These are phyloP conservation scores for Drosophila neoperkinsi DNA, from an alignment of 2,888 invertebrate genomes.

Conservation along the genomic window DNA sequence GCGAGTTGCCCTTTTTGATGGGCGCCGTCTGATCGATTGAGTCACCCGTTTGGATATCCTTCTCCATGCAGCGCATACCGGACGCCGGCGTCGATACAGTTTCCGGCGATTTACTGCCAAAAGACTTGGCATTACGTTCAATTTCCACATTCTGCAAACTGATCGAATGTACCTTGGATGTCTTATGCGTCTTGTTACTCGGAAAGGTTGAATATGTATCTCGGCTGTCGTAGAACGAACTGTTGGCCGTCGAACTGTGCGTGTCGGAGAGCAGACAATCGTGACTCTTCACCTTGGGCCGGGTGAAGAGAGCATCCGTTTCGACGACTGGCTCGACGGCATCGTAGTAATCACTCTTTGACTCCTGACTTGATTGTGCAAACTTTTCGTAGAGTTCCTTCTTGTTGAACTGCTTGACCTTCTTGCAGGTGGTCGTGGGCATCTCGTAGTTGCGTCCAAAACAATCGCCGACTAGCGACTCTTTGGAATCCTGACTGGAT, in stretches of 20 bases:
- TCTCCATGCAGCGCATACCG: slow-evolving; percentile 79
- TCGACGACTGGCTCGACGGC: slow-evolving; percentile 85
- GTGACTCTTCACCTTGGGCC: slow-evolving; percentile 87
- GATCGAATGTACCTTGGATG: slow-evolving; percentile 88
- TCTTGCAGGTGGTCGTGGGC: slow-evolving; percentile 85
- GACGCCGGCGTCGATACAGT: slow-evolving; percentile 74
- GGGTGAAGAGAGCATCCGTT: slow-evolving; percentile 60
- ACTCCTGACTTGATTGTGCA: slow-evolving; percentile 89
- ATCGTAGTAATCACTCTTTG: slow-evolving; percentile 90
- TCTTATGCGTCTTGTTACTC: slow-evolving; percentile 87
- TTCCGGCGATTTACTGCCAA: slow-evolving; percentile 83
- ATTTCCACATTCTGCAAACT: slow-evolving; percentile 90
- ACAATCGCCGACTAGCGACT: slow-evolving; percentile 86
- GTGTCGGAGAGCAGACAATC: slow-evolving; percentile 87
- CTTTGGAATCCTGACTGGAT: slow-evolving; percentile 89
- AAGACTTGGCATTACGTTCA: slow-evolving; percentile 86
- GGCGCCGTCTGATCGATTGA: slow-evolving; percentile 81
- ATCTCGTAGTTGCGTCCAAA: slow-evolving; percentile 86
- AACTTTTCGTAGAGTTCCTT: slow-evolving; percentile 86
- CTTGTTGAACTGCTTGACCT: slow-evolving; percentile 82
- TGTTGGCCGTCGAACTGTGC: slow-evolving; percentile 83
- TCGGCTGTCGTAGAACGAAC: slow-evolving; percentile 87
- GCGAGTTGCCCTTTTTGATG: slow-evolving; percentile 75
- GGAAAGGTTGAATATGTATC: slow-evolving; percentile 88
- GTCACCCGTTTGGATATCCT: slow-evolving; percentile 83